Evolutionary conservation across 1,140 invertebrate species (phyloP), one percentile per base, ranked within the genome.

Genomic region (Plutomurus gul): DNA sequence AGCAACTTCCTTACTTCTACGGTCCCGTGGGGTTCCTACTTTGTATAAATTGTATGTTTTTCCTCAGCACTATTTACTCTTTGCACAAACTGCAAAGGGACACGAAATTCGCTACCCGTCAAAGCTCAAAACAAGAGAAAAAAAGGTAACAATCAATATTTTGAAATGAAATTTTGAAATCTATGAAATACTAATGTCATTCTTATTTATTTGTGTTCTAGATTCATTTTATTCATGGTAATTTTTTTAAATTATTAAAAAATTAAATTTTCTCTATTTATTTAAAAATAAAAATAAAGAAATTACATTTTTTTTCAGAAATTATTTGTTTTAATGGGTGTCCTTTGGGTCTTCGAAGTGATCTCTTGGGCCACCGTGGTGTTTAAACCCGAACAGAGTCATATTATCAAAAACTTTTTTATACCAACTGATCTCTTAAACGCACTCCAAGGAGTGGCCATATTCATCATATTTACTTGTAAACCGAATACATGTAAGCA

Each of bases 1-100:
- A 88, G 39, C 88, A 90, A 3, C 85, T 91, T 81, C 89, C 89
- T 3, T 91, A 90, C 82, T 91, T 91, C 82, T 91, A 91, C 84
- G 88, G 89, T 2, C 90, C 90, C 0, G 87, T 91, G 4, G 89
- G 89, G 0, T 76, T 90, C 7, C 87, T 92, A 6, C 77, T 84
- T 4, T 51, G 51, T 33, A 49, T 84, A 10, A 81, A 84, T 36
- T 65, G 65, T 11, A 33, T 81, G 1, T 82, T 84, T 56, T 84
- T 84, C 46, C 46, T 84, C 11, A 81, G 73, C 47, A 84, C 83
- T 33, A 82, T 84, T 51, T 82, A 70, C 40, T 84, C 83, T 5
- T 70, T 84, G 18, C 77, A 82, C 36, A 82, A 84, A 75, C 18
- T 82, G 13, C 83, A 84, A 60, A 76, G 81, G 37, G 83, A 80